Conservation (phyloP, 1,140 invertebrate species). For the Bradynema listronoti region DNA sequence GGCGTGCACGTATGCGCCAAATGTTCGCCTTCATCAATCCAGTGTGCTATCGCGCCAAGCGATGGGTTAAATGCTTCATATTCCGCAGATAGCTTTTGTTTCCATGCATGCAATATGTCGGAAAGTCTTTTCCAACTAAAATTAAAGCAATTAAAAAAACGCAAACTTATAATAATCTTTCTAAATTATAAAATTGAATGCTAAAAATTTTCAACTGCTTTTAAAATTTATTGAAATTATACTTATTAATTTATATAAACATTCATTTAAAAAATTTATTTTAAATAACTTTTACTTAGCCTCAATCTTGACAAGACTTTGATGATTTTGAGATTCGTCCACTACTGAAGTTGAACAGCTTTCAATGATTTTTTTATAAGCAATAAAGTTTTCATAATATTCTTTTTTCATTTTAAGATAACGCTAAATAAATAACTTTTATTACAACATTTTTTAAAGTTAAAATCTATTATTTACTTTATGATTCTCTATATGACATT, state of each 20-base stretch:
- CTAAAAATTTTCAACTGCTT: not conserved
- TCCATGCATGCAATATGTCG: conserved; percentile 19
- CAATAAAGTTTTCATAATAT: too few species aligned
- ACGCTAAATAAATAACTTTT: too few species aligned
- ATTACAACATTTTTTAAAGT: too few species aligned
- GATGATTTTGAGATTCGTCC: too few species aligned
- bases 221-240: not conserved
- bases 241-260: not conserved
- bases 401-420: too few species aligned
- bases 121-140: conserved; percentile 30
- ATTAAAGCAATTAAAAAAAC: not conserved
- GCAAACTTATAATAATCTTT: not conserved
- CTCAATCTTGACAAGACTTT: too few species aligned
- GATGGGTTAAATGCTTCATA: conserved; percentile 22
- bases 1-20: conserved; percentile 1
- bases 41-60: conserved; percentile 22
- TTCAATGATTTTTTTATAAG: too few species aligned
- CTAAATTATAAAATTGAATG: not conserved
- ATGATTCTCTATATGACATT: too few species aligned
- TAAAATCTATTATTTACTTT: too few species aligned
- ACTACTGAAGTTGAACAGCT: too few species aligned
- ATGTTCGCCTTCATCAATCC: conserved; percentile 27
- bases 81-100: conserved; percentile 12
- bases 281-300: too few species aligned
- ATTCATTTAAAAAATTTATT: too few species aligned